Evolutionary conservation across 2,888 invertebrate genomes (phyloP).

Genomic region (Macrophya alboannulata): DNA sequence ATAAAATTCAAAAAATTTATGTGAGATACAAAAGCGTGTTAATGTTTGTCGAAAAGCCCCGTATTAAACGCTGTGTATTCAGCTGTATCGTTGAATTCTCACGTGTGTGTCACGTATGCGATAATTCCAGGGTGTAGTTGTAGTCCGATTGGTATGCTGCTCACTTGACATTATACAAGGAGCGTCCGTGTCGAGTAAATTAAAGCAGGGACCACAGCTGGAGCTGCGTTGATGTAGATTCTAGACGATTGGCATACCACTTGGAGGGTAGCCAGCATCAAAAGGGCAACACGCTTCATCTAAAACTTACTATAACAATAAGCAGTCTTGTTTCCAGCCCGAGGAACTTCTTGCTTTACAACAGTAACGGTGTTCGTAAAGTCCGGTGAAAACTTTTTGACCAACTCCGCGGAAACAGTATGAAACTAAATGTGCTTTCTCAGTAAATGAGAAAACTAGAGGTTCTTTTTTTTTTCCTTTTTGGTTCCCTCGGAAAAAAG

Average conservation of each 20-base stretch:
- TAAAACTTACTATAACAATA: not conserved
- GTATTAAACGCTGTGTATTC: not conserved
- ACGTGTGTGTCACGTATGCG: not conserved
- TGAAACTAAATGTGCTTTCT: not conserved
- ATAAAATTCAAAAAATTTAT: no score
- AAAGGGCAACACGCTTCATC: slow-evolving; percentile 29
- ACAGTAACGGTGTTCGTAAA: not conserved
- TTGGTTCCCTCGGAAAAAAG: not conserved
- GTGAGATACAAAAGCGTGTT: not conserved
- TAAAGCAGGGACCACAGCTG: slow-evolving; percentile 40
- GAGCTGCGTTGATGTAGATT: slow-evolving; percentile 20
- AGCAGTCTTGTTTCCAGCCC: not conserved
- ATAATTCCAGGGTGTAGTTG: not conserved
- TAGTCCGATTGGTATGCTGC: slow-evolving; percentile 38
- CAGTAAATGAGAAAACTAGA: not conserved
- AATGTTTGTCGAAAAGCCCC: not conserved
- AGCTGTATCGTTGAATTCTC: not conserved
- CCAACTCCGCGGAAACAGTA: not conserved
- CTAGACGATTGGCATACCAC: not conserved
- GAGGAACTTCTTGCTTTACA: not conserved
- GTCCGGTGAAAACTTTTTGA: slow-evolving; percentile 3
- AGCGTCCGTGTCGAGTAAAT: slow-evolving; percentile 45
- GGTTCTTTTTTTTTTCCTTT: not conserved
- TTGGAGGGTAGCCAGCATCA: not conserved
- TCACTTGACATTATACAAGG: slow-evolving; percentile 43